Evolutionary conservation across 2,797 vertebrate species (phyloP).

Genomic region (Jordanella pulchra): DNA sequence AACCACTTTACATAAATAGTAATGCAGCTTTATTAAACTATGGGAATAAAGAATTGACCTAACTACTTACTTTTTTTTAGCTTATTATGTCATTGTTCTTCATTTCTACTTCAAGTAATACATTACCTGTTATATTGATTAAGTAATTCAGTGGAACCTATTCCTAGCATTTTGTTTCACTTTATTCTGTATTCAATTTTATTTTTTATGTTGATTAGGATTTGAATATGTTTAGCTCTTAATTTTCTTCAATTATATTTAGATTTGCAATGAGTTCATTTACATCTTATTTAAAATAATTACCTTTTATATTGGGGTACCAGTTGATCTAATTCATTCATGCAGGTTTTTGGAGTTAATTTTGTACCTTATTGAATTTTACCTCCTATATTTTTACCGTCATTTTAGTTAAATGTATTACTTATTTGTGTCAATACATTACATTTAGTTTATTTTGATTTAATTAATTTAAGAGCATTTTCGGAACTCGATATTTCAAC

Average conservation of each 20-base stretch:
- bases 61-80: too few relatives aligned
- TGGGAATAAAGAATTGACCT: too few relatives aligned
- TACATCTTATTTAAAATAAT: neutral
- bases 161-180: neutral
- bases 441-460: neutral
- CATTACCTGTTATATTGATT: neutral
- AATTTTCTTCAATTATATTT: neutral
- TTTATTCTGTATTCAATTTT: neutral
- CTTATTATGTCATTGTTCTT: neutral
- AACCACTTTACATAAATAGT: neutral
- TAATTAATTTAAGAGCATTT: neutral
- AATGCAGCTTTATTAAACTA: neutral
- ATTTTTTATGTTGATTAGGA: neutral
- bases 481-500: conserved; percentile 44
- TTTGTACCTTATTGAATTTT: too few relatives aligned
- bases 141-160: too few relatives aligned
- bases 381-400: neutral
- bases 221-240: too few relatives aligned
- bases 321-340: neutral
- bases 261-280: neutral
- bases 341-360: neutral
- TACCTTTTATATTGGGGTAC: neutral
- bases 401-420: too few relatives aligned
- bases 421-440: neutral
- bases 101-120: neutral